Conservation (phyloP, 1,140 invertebrate genomes). For the Euwallacea fornicatus region DNA sequence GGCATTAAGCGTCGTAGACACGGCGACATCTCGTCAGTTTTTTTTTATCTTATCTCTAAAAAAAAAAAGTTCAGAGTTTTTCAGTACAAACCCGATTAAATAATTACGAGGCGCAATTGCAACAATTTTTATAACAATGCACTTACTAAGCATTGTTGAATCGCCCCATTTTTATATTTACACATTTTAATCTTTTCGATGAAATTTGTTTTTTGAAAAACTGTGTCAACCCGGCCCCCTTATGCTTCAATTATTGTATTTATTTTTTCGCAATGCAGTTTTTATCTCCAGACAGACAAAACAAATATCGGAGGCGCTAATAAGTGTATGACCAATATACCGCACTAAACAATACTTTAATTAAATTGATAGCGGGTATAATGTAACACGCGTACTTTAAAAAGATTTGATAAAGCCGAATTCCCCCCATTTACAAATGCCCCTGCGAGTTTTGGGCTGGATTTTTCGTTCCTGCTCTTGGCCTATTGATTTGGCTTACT, state of each 20-base stretch:
- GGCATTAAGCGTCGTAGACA: too few species aligned
- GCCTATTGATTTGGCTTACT: slow-evolving; percentile 41
- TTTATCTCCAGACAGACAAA: slow-evolving; percentile 41
- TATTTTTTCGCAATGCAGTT: slow-evolving; percentile 36
- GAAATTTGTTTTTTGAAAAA: slow-evolving; percentile 25
- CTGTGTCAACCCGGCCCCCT: slow-evolving; percentile 31
- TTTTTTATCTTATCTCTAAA: not conserved
- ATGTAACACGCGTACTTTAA: not conserved
- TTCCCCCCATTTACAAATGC: slow-evolving; percentile 21
- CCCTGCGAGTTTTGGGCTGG: slow-evolving; percentile 29
- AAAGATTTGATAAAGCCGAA: slow-evolving; percentile 33
- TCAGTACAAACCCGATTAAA: slow-evolving; percentile 9
- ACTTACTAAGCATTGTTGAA: slow-evolving; percentile 6
- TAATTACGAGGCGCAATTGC: slow-evolving; percentile 1
- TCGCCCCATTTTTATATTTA: slow-evolving; percentile 23
- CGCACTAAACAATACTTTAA: slow-evolving; percentile 25
- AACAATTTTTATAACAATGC: slow-evolving; percentile 4
- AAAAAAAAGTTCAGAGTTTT: slow-evolving; percentile 10
- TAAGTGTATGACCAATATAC: slow-evolving; percentile 6
- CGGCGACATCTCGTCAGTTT: not conserved
- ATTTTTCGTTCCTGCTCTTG: slow-evolving; percentile 19
- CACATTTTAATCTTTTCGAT: slow-evolving; percentile 10
- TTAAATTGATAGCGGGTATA: slow-evolving; percentile 17
- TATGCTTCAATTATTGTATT: slow-evolving; percentile 18
- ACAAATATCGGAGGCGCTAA: slow-evolving; percentile 29